These are phyloP conservation scores for Apogon hyalosoma DNA, from an alignment of 2,797 vertebrate genomes.

Conservation along the genomic window DNA sequence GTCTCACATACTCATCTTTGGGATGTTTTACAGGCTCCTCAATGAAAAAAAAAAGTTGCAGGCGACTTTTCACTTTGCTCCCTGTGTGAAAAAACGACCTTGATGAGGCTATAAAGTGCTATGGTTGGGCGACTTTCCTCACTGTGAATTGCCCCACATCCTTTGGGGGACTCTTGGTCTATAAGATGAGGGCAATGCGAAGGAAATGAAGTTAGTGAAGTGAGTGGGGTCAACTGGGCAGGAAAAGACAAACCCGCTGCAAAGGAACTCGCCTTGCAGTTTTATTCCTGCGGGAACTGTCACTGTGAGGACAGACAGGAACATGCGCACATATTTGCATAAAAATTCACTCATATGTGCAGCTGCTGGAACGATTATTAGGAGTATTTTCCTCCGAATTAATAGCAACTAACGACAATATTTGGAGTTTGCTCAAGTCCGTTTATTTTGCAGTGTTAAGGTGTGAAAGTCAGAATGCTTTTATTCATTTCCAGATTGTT, in stretches of 20 bases:
- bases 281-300: constrained; percentile 57
- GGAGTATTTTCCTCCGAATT: not conserved
- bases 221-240: constrained; percentile 82
- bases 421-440: not conserved
- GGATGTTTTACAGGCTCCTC: not conserved
- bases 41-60: constrained; percentile 27
- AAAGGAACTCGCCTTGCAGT: constrained; percentile 65
- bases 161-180: constrained; percentile 66
- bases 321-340: constrained; percentile 8
- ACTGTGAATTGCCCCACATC: constrained; percentile 78
- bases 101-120: constrained; percentile 74
- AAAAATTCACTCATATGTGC: not conserved
- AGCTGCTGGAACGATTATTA: not conserved
- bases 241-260: constrained; percentile 72
- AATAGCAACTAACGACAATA: not conserved
- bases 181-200: constrained; percentile 68
- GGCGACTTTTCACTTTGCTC: constrained; percentile 52
- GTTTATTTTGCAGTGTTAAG: not conserved
- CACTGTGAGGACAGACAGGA: constrained; percentile 25
- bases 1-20: not conserved
- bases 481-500: not conserved
- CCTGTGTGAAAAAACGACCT: constrained; percentile 68
- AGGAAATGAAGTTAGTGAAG: constrained; percentile 88
- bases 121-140: constrained; percentile 74
- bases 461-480: not conserved